These are phyloP conservation scores for Dreissena rostriformis DNA, from an alignment of 1,140 invertebrate genomes.

Conservation along the genomic window DNA sequence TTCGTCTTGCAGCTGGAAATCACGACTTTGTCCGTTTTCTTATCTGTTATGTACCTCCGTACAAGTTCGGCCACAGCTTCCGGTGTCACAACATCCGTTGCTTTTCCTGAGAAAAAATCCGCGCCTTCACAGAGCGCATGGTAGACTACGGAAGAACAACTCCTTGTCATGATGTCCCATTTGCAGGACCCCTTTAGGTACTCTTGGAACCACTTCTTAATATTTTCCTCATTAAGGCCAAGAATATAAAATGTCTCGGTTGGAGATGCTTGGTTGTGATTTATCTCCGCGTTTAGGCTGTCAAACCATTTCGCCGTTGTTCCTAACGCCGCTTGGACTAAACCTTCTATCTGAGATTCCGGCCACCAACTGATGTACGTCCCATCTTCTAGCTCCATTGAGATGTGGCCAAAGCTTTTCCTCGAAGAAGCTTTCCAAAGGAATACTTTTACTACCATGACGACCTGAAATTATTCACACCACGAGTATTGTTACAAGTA, in stretches of 20 bases:
- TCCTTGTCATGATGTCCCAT: no score
- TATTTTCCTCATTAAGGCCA: constrained; percentile 4
- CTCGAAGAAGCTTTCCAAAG: neutral
- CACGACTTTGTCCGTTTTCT: no score
- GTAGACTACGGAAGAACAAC: no score
- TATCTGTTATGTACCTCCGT: no score
- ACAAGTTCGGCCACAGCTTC: no score
- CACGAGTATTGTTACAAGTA: no score
- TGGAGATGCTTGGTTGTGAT: neutral
- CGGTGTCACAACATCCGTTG: no score
- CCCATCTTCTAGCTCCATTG: constrained; percentile 19
- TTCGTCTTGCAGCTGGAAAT: no score
- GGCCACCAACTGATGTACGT: constrained; percentile 23
- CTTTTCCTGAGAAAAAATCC: no score
- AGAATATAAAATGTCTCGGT: neutral
- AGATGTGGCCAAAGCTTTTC: constrained; percentile 21
- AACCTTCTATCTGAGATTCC: neutral
- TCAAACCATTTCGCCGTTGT: neutral
- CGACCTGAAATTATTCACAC: neutral
- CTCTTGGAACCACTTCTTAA: neutral
- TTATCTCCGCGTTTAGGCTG: neutral
- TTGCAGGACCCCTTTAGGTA: neutral
- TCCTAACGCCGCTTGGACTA: neutral
- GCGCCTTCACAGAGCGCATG: no score
- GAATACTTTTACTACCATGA: constrained; percentile 5